These are phyloP conservation scores for Cataglyphis livida DNA, from an alignment of 2,888 invertebrate genomes.

Conservation along the genomic window DNA sequence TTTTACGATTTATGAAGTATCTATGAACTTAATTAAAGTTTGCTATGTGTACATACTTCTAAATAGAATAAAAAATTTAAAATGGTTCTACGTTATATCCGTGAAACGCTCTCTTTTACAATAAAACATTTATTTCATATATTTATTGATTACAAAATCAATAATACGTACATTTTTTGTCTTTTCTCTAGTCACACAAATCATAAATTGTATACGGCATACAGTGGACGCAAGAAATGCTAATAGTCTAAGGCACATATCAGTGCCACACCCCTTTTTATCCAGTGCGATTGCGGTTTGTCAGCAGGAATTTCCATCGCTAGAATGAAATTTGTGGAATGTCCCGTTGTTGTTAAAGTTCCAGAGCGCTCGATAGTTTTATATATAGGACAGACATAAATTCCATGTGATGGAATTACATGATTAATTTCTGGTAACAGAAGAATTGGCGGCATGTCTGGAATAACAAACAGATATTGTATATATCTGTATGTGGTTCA, in stretches of 20 bases:
- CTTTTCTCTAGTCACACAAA: not conserved
- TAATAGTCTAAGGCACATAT: constrained; percentile 87
- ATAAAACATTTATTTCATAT: constrained; percentile 8
- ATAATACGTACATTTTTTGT: not conserved
- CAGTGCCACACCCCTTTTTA: constrained; percentile 88
- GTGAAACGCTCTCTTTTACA: not conserved
- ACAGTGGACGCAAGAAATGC: not conserved
- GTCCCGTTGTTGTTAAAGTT: constrained; percentile 89
- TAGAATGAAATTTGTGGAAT: constrained; percentile 90
- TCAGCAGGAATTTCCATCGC: constrained; percentile 88
- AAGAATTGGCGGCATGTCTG: constrained; percentile 91
- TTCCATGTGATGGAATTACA: constrained; percentile 84
- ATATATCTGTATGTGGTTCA: not conserved
- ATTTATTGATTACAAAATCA: constrained; percentile 2
- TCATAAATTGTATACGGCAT: not conserved
- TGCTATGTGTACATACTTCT: not conserved
- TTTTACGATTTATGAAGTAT: not conserved
- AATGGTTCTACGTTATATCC: not conserved
- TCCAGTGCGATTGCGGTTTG: constrained; percentile 88
- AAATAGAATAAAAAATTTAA: not conserved
- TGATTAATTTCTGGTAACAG: constrained; percentile 90
- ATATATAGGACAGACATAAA: constrained; percentile 89
- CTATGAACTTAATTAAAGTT: not conserved
- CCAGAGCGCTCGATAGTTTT: constrained; percentile 89
- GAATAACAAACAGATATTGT: constrained; percentile 39